phyloP scores from a whole-genome alignment of 1,140 invertebrate species.

The Trigoniulus corallinus region DNA sequence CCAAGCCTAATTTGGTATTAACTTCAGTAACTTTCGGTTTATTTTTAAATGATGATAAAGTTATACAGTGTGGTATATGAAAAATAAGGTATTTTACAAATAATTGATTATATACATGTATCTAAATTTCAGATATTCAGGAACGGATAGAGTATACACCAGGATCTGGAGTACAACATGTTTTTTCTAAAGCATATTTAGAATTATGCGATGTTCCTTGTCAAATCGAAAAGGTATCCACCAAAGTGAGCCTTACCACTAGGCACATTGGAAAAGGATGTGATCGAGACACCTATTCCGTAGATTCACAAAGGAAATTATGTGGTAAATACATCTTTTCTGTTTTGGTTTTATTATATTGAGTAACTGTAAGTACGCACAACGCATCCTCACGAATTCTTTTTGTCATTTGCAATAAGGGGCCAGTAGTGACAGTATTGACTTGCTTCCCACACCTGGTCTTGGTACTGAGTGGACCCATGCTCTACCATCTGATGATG shows the following conservation, averaged over 20 bases:
- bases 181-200: conserved; percentile 71
- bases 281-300: conserved; percentile 78
- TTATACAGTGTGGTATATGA: too few species aligned
- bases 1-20: too few species aligned
- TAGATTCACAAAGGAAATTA: conserved; percentile 71
- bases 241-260: conserved; percentile 51
- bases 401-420: conserved; percentile 34
- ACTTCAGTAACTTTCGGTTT: too few species aligned
- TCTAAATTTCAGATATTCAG: conserved; percentile 43
- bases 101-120: not conserved
- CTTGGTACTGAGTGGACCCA: conserved; percentile 68
- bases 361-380: not conserved
- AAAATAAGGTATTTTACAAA: not conserved
- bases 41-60: too few species aligned
- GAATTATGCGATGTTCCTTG: conserved; percentile 77
- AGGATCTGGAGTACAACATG: conserved; percentile 50
- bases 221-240: conserved; percentile 35
- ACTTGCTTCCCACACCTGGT: conserved; percentile 70
- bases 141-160: conserved; percentile 83
- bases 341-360: conserved; percentile 7
- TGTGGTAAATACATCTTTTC: conserved; percentile 42
- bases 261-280: conserved; percentile 76
- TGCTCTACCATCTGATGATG: conserved; percentile 71
- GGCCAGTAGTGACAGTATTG: conserved; percentile 46
- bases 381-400: conserved; percentile 4